Percentiles rank a stretch among this genome's conserved stretches.
Evolutionary conservation across 2,888 invertebrate genomes (phyloP).

Genomic region (Ochropacha duplaris): DNA sequence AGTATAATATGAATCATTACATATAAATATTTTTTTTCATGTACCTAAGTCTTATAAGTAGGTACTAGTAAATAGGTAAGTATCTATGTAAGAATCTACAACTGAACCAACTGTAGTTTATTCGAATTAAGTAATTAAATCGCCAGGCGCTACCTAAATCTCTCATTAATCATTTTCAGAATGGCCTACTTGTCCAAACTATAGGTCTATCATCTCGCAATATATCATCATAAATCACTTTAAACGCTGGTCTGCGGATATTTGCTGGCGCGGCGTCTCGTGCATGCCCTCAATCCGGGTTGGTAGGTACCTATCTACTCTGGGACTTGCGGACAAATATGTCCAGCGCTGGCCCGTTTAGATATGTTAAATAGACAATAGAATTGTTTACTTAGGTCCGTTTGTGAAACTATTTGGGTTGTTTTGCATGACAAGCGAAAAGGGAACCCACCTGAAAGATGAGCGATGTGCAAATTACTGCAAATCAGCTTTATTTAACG

Average conservation of each 20-base stretch:
- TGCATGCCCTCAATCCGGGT: slow-evolving; percentile 49
- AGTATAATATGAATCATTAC: too few species aligned
- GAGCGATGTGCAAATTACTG: too few species aligned
- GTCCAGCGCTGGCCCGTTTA: slow-evolving; percentile 35
- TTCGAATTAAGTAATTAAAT: slow-evolving; percentile 14
- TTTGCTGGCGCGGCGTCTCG: slow-evolving; percentile 39
- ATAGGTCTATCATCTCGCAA: slow-evolving; percentile 50
- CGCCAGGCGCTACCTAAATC: slow-evolving; percentile 15
- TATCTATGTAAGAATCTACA: background rate
- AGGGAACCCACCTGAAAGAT: slow-evolving; percentile 18
- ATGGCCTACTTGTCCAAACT: slow-evolving; percentile 33
- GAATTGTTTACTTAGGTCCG: slow-evolving; percentile 43
- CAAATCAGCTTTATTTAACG: too few species aligned
- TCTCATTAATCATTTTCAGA: slow-evolving; percentile 42
- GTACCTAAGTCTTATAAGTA: background rate
- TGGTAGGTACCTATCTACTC: slow-evolving; percentile 7
- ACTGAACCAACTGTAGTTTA: background rate
- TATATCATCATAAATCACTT: slow-evolving; percentile 72
- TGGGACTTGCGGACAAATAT: slow-evolving; percentile 34
- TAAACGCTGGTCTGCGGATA: slow-evolving; percentile 48
- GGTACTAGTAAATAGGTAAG: background rate
- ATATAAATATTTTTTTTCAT: too few species aligned
- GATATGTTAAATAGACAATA: slow-evolving; percentile 49
- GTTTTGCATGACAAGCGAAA: slow-evolving; percentile 27
- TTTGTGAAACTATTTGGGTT: slow-evolving; percentile 29